Conservation (phyloP, 2,113 vertebrate genomes). For the Stomatorhinus ivindoensis region DNA sequence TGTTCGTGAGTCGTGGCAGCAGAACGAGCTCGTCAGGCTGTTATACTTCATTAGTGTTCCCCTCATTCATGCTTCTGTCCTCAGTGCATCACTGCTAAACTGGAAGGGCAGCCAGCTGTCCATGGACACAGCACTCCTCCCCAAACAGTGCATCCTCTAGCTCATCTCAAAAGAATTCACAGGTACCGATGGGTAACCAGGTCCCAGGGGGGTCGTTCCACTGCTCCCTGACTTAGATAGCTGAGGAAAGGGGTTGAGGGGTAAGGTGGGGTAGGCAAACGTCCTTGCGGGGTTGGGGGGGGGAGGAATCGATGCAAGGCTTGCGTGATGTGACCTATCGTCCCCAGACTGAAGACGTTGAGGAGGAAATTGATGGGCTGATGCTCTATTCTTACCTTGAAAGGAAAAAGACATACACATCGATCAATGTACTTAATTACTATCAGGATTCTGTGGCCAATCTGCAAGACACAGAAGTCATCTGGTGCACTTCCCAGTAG, state of each 20-base stretch:
- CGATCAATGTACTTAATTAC: not conserved
- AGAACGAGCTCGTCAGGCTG: slow-evolving; percentile 78
- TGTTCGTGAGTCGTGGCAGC: slow-evolving; percentile 71
- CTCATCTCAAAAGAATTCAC: not conserved
- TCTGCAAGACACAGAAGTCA: not conserved
- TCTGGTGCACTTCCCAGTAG: not conserved
- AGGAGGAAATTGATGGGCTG: not conserved
- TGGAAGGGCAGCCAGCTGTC: slow-evolving; percentile 49
- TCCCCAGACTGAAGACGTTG: slow-evolving; percentile 18
- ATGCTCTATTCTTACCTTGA: not conserved
- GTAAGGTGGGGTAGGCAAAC: not conserved
- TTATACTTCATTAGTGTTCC: slow-evolving; percentile 73
- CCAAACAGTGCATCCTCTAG: not conserved
- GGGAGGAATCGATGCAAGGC: slow-evolving; percentile 30
- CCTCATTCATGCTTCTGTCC: slow-evolving; percentile 50
- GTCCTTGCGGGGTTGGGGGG: not conserved
- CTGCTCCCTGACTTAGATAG: not conserved
- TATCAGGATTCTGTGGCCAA: not conserved
- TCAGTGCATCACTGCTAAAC: slow-evolving; percentile 46
- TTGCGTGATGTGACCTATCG: slow-evolving; percentile 29
- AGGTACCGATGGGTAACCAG: not conserved
- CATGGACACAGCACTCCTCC: not conserved
- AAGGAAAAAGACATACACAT: not conserved
- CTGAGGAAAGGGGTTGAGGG: not conserved
- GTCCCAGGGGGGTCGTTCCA: not conserved